Evolutionary conservation across 2,888 invertebrate genomes (phyloP).

Genomic region (Julus scanicus): DNA sequence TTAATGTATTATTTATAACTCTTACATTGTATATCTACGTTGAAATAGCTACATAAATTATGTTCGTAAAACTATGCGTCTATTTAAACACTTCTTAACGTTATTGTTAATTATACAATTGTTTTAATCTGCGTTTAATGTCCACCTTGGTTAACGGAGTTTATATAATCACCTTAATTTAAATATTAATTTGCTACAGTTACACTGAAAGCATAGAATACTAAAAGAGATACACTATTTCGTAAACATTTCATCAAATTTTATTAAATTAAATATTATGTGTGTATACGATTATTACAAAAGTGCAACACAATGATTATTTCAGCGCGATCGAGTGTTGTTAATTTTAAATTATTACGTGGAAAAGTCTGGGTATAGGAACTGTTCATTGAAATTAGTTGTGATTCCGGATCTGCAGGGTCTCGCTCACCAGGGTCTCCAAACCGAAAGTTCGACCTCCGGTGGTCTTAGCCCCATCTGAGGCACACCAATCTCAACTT

Average conservation of each 20-base stretch:
- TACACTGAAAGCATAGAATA: too few species aligned
- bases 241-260: slow-evolving; percentile 1
- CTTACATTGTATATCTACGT: too few species aligned
- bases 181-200: too few species aligned
- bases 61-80: too few species aligned
- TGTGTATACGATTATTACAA: not conserved
- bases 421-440: slow-evolving; percentile 38
- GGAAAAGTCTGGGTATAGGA: not conserved
- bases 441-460: slow-evolving; percentile 27
- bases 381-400: not conserved
- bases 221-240: not conserved
- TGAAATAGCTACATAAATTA: too few species aligned
- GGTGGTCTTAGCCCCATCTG: not conserved
- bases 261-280: slow-evolving; percentile 31
- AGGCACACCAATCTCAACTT: not conserved
- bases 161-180: too few species aligned
- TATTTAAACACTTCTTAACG: too few species aligned
- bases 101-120: too few species aligned
- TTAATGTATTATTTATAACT: too few species aligned
- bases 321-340: not conserved
- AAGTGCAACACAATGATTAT: not conserved
- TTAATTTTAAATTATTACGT: not conserved
- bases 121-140: too few species aligned
- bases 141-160: too few species aligned
- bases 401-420: not conserved